Base-by-base conservation (phyloP, 2,113 vertebrate genomes). In the Dasyurus viverrinus region DNA sequence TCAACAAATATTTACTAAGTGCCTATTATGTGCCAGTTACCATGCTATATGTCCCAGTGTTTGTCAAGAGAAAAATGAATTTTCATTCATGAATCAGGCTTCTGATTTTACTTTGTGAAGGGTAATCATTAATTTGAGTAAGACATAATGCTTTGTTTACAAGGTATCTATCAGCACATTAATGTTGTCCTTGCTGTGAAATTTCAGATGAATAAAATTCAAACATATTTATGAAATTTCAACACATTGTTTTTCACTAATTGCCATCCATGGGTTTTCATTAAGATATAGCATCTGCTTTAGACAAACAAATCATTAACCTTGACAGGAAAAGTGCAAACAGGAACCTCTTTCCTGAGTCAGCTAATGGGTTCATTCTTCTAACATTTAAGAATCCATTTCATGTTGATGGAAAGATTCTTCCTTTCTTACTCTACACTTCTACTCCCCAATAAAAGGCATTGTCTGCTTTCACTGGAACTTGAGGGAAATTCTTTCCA, bases 111-210 rank as follows among this genome's bases (percentile, higher is more conserved):
- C 6, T 84, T 84, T 84, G 68, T 42, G 68, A 84, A 42, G 68
- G n/a, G 7, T 84, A 42, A 84, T 84, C 68, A 84, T 84, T 84
- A 84, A 84, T 84, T 84, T 84, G 68, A 84, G 68, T 22, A 84
- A 84, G 68, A 84, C 68, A n/a, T 84, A 23, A 42, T 84, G 68
- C n/a, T 84, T 84, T 84, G 68, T 84, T 84, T 84, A 84, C 19
- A 84, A 84, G n/a, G 68, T 84, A n/a, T 84, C n/a, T 84, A n/a
- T 84, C n/a, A 84, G 68, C n/a, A 84, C 68, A 84, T 84, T 84
- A 84, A 84, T 84, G 68, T 84, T 42, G 36, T 42, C n/a, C 36
- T 84, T 42, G 68, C n/a, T 84, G 68, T 84, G 68, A 84, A 84
- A 84, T 84, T 6, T 84, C 42, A 84, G 68, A 42, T 84, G 68